Evolutionary conservation across 2,888 invertebrate species (phyloP).

Genomic region (Mactromeris polynyma): DNA sequence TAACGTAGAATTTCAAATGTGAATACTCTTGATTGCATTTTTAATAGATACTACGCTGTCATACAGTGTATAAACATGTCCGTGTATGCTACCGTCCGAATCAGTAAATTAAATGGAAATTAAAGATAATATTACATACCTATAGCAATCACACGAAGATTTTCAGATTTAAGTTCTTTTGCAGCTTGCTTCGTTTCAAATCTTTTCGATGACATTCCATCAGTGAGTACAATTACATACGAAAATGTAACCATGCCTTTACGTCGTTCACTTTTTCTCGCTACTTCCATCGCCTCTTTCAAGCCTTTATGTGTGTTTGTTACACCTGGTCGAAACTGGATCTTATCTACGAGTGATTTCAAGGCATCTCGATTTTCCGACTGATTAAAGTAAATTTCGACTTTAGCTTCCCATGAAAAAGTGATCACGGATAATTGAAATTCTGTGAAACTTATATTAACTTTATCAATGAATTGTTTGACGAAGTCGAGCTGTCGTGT

Average conservation of each 20-base stretch:
- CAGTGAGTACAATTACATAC: constrained; percentile 28
- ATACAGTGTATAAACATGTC: too few species aligned
- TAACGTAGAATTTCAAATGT: too few species aligned
- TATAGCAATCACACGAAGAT: constrained; percentile 17
- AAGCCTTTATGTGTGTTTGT: constrained; percentile 30
- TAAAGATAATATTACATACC: background rate
- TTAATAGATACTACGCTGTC: too few species aligned
- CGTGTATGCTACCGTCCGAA: too few species aligned
- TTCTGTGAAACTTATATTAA: constrained; percentile 24
- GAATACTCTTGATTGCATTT: too few species aligned
- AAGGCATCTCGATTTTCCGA: background rate
- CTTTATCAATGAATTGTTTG: constrained; percentile 8
- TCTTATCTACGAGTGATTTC: background rate
- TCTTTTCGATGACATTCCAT: constrained; percentile 23
- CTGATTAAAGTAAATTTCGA: constrained; percentile 18
- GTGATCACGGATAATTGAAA: constrained; percentile 36
- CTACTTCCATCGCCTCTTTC: background rate
- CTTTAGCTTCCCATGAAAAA: constrained; percentile 12
- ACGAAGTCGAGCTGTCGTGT: constrained; percentile 24
- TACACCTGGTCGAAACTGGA: constrained; percentile 26
- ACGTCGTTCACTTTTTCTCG: constrained; percentile 28
- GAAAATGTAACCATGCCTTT: constrained; percentile 20
- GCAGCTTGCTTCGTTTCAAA: constrained; percentile 6
- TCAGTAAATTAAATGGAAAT: background rate
- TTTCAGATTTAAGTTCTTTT: background rate